Evolutionary conservation across 2,113 vertebrate species (phyloP), one percentile per base, ranked within the genome.

Genomic region (Aphelocoma coerulescens): DNA sequence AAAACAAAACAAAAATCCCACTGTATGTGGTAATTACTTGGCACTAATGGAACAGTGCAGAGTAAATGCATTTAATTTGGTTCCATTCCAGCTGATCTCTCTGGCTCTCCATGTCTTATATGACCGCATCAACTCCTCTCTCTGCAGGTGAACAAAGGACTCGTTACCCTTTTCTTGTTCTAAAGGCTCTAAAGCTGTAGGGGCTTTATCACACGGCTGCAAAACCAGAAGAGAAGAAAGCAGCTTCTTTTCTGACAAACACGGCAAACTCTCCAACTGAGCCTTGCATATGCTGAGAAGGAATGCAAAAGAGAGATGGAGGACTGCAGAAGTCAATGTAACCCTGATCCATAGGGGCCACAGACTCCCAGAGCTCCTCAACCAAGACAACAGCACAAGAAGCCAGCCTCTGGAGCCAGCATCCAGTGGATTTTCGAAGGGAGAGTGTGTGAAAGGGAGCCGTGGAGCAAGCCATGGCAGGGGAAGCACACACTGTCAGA

Each of bases 11-110:
- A 73, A 90, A 95, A 96, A 90, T 91, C 85, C 79, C 88, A 88
- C 83, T 58, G 85, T 62, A 95, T 92, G 89, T 96, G 91, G 88
- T 96, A 97, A 97, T 97, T 96, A 96, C 94, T 97, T 95, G 95
- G 95, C 89, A 94, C 94, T 95, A 97, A 95, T 95, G 93, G 94
- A 96, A 95, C 91, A 95, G 75, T 86, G 90, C 90, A 93, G 91
- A 91, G 89, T 74, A 97, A 97, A 96, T 81, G 91, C 90, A 96
- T 96, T 96, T 97, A 91, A 95, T 96, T 96, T 97, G 94, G 94
- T 96, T 90, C 54, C 72, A 67, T 95, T 97, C 95, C 96, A 96
- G 86, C 82, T 95, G 94, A 95, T 96, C 88, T 93, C 84, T 92
- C 86, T 63, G 52, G 58, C 92, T 95, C 69, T 95, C 76, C 67